A percentile compares a stretch with the other conserved stretches of the same genome.
Evolutionary conservation across 2,888 invertebrate species (phyloP).

Genomic region (Punctoribates punctum): DNA sequence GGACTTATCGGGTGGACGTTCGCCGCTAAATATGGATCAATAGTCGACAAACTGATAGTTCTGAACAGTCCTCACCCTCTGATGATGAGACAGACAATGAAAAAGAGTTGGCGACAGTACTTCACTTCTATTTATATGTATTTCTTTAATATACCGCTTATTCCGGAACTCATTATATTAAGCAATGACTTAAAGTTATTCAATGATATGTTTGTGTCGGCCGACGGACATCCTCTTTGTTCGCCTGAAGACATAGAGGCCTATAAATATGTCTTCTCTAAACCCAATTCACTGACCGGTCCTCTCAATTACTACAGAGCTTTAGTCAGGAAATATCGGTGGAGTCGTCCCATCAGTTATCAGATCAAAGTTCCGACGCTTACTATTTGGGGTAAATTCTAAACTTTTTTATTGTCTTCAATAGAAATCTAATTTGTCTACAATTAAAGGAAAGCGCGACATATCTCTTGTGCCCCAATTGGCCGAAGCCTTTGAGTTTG

Average conservation of each 20-base stretch:
- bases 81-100: slow-evolving; percentile 60
- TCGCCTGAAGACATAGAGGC: slow-evolving; percentile 64
- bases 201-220: slow-evolving; percentile 57
- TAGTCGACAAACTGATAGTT: slow-evolving; percentile 65
- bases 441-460: slow-evolving; percentile 56
- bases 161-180: slow-evolving; percentile 65
- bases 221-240: slow-evolving; percentile 49
- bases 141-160: slow-evolving; percentile 61
- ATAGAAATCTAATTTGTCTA: neutral
- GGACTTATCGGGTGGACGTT: slow-evolving; percentile 67
- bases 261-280: slow-evolving; percentile 73
- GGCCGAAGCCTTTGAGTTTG: slow-evolving; percentile 64
- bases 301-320: too few species aligned
- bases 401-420: neutral
- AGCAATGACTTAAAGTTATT: slow-evolving; percentile 64
- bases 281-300: too few species aligned
- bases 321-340: too few species aligned
- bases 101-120: slow-evolving; percentile 53
- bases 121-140: slow-evolving; percentile 55
- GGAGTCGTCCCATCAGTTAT: too few species aligned
- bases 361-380: too few species aligned
- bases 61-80: slow-evolving; percentile 70
- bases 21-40: slow-evolving; percentile 61
- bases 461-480: slow-evolving; percentile 61
- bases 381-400: too few species aligned